These are phyloP conservation scores for Glomeris marginata DNA, from an alignment of 2,888 invertebrate genomes.

Conservation along the genomic window DNA sequence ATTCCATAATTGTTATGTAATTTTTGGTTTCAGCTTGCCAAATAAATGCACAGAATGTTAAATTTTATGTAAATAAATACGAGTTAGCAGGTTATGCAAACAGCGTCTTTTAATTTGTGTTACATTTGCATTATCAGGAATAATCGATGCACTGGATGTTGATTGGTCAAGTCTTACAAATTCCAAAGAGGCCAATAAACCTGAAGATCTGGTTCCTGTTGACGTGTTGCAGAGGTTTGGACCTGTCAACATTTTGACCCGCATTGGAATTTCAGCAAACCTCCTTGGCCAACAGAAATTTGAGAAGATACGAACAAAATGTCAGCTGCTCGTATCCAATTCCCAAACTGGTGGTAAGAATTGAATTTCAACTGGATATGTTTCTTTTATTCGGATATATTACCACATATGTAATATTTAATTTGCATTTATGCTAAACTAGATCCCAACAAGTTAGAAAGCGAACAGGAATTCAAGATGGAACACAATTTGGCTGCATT, in stretches of 20 bases:
- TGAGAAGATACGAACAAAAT: constrained; percentile 17
- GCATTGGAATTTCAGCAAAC: constrained; percentile 62
- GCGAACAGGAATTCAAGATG: constrained; percentile 9
- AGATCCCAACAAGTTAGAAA: constrained; percentile 4
- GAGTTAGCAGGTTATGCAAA: no score
- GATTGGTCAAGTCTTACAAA: constrained; percentile 73
- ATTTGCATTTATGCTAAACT: not conserved
- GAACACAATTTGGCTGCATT: constrained; percentile 25
- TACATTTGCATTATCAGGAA: constrained; percentile 34
- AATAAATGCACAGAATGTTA: no score
- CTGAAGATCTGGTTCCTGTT: constrained; percentile 29
- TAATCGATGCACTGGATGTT: constrained; percentile 86
- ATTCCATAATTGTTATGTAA: not conserved
- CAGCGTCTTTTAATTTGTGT: no score
- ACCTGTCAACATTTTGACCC: constrained; percentile 58
- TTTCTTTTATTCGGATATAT: not conserved
- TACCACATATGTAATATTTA: not conserved
- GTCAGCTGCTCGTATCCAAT: no score
- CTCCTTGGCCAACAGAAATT: constrained; percentile 20
- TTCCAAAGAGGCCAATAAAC: constrained; percentile 20
- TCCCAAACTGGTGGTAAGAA: not conserved
- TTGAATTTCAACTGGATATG: not conserved
- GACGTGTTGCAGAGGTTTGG: constrained; percentile 64
- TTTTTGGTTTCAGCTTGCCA: not conserved
- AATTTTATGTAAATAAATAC: no score